Evolutionary conservation across 2,888 invertebrate species (phyloP), one percentile per base, ranked within the genome.

Genomic region (Stegana nigrithorax): DNA sequence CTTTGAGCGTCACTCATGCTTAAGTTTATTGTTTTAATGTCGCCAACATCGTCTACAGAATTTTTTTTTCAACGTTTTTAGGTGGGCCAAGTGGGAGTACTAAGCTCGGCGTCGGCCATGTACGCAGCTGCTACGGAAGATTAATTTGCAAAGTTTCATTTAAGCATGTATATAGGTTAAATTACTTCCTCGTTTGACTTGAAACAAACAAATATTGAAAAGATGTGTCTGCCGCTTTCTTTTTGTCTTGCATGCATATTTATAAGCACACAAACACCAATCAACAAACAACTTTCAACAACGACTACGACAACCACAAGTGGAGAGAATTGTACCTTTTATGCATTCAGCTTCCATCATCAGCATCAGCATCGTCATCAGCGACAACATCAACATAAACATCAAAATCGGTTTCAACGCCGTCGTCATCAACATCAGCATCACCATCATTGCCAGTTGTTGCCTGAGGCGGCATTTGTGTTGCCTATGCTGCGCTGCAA

Each of bases 121-220:
- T 23, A 32, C 32, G 32, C n/a, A 47, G 47, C 47, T 47, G 10
- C 25, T 23, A 14, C 25, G 25, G 25, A 47, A 47, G 47, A 47
- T 47, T 47, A 47, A 47, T 47, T 47, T 23, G 47, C 2, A 47
- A 23, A 47, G 47, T 47, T 47, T 17, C 17, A 14, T 17, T 14
- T 14, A 14, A 44, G 21, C n/a, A 42, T 23, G 25, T 59, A 47
- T 47, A 36, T 59, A 59, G 59, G 59, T 59, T 59, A 59, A 50
- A 59, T 59, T 59, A 59, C 59, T 59, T 59, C 59, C 59, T 47
- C 47, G 25, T 50, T 50, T 29, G 36, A 42, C 23, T 56, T 10
- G 23, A 27, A 53, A 27, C 27, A 53, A 51, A 51, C 7, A 51
- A 29, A 26, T 21, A 32, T 32, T 4, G 17, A 36, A 55, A 19